Evolutionary conservation across 2,888 invertebrate genomes (phyloP), one percentile per base, ranked within the genome.

Genomic region (Drosophila niveifrons): DNA sequence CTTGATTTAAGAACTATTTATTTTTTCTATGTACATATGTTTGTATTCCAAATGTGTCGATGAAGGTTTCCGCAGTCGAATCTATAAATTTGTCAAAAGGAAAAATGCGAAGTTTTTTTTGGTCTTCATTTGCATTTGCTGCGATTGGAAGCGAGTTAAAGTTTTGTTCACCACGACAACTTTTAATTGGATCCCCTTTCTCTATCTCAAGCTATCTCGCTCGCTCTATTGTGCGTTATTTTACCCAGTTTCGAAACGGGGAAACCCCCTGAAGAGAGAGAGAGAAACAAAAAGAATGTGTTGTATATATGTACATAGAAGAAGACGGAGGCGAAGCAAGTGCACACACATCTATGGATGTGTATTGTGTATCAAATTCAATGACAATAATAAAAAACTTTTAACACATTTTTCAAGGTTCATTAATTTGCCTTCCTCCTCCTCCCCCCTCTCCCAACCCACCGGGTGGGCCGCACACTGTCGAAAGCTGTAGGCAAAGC

Each of bases 341-440:
- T 63, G 29, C 43, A 51, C 8, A 10, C 17, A 34, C 31, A 36
- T 53, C 17, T 34, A 28, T 13, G 15, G n/a, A 23, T 51, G 15
- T 28, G 29, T 70, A 63, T 63, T 36, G 15, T 39, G 13, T 50
- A 28, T 39, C 47, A 47, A 66, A 76, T 86, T 75, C 71, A 65
- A 74, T 58, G 61, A 75, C 74, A 83, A 74, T 74, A 73, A 77
- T 78, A 73, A 88, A 79, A 79, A 88, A 88, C 70, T 86, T 88
- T 86, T 86, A 88, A 86, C 85, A 88, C 89, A 88, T 86, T 86
- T 88, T 86, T 86, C 85, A 86, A 86, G 89, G 85, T 86, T 86
- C 89, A 83, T 86, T 88, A 86, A 86, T 86, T 86, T 81, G 72
- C 39, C 28, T 23, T 46, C 41, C 15, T n/a, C 13, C 9, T 9